phyloP scores from a whole-genome alignment of 2,113 vertebrate genomes.

The Edolisoma coerulescens region DNA sequence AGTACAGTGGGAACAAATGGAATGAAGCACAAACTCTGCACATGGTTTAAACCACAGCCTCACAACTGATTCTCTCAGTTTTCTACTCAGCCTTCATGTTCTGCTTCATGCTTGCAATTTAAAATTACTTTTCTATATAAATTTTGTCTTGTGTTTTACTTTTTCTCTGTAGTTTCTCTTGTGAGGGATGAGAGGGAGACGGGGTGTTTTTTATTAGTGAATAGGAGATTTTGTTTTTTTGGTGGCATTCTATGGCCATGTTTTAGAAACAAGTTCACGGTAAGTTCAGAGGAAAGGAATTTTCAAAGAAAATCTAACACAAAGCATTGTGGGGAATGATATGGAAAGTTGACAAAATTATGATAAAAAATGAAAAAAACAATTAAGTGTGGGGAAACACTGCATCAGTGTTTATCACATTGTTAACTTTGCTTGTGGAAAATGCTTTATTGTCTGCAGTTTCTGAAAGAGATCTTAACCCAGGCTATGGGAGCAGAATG shows the following conservation, averaged over 20 bases:
- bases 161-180: background rate
- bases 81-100: background rate
- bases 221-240: conserved; percentile 1
- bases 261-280: conserved; percentile 67
- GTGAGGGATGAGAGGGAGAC: background rate
- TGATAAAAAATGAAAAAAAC: conserved; percentile 70
- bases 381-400: conserved; percentile 65
- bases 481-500: conserved; percentile 10
- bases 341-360: conserved; percentile 71
- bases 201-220: conserved; percentile 12
- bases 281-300: conserved; percentile 79
- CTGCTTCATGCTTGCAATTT: background rate
- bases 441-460: conserved; percentile 47
- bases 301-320: conserved; percentile 72
- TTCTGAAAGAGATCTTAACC: conserved; percentile 62
- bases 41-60: background rate
- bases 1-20: background rate
- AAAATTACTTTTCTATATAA: background rate
- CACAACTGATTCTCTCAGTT: background rate
- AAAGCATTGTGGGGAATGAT: conserved; percentile 70
- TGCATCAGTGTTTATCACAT: conserved; percentile 52
- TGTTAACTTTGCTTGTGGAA: conserved; percentile 51
- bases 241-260: conserved; percentile 35
- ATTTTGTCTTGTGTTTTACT: background rate
- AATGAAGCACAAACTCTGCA: background rate